Conservation (phyloP, 2,888 invertebrate species). For the Cataglyphis cursor region DNA sequence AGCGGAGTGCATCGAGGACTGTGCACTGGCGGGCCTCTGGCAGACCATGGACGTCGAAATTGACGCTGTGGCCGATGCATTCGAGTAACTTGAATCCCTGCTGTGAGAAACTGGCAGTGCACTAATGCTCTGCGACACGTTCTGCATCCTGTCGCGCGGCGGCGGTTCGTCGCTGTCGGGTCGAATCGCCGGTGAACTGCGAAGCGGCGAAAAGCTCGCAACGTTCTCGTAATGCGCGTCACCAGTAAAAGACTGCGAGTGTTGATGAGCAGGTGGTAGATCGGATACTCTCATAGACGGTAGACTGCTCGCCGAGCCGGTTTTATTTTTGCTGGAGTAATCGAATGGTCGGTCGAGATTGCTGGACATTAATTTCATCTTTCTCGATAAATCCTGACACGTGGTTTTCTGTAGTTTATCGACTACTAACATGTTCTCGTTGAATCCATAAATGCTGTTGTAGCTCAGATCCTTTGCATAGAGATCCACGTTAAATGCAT, state of each 20-base stretch:
- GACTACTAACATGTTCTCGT: conserved; percentile 80
- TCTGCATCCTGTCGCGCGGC: conserved; percentile 60
- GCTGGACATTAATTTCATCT: conserved; percentile 59
- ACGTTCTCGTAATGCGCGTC: conserved; percentile 84
- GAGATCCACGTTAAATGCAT: conserved; percentile 85
- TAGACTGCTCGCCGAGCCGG: conserved; percentile 84
- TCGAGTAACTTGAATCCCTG: conserved; percentile 81
- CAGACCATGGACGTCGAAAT: conserved; percentile 74
- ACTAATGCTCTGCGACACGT: conserved; percentile 63
- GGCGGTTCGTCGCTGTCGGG: conserved; percentile 71
- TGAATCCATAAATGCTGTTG: conserved; percentile 83
- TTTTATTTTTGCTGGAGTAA: conserved; percentile 79
- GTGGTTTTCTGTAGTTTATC: conserved; percentile 79
- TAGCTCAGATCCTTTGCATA: conserved; percentile 84
- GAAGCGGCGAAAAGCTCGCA: conserved; percentile 80
- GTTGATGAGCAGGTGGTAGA: conserved; percentile 80
- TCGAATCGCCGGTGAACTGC: conserved; percentile 73
- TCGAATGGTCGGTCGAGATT: conserved; percentile 78
- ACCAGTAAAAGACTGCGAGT: conserved; percentile 85
- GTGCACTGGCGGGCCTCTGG: conserved; percentile 78
- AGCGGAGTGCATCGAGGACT: conserved; percentile 71
- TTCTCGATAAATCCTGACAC: conserved; percentile 75
- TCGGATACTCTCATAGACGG: conserved; percentile 85
- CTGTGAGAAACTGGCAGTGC: conserved; percentile 74
- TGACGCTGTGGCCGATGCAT: conserved; percentile 71